These are phyloP conservation scores for Geodia barretti DNA, from an alignment of 37 sponge, comb jelly and placozoan genomes.

Conservation along the genomic window DNA sequence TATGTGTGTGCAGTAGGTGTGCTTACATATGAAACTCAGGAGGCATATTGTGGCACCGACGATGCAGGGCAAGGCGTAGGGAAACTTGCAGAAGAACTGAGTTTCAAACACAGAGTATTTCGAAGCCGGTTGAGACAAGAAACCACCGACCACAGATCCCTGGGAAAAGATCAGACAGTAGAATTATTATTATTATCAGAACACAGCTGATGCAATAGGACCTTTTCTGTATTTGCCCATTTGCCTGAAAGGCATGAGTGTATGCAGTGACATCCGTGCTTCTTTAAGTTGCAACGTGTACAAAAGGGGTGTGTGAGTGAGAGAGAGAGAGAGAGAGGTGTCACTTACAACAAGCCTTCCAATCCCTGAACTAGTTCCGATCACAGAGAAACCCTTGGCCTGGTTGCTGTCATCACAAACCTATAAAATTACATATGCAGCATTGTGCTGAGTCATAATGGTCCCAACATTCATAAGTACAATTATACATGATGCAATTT, in stretches of 20 bases:
- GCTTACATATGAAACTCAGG: constrained; percentile 52
- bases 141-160: constrained; percentile 83
- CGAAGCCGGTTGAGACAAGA: constrained; percentile 82
- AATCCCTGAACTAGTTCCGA: constrained; percentile 57
- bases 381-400: constrained; percentile 74
- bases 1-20: too few species aligned
- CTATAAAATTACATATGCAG: constrained; percentile 21
- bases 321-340: too few species aligned
- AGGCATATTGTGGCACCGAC: constrained; percentile 55
- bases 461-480: too few species aligned
- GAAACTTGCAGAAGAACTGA: constrained; percentile 81
- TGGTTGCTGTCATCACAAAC: constrained; percentile 91
- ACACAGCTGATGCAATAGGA: background rate
- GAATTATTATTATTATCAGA: background rate
- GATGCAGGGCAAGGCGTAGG: constrained; percentile 81
- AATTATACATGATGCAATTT: too few species aligned
- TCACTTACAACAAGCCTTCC: constrained; percentile 75
- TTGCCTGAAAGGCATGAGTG: background rate
- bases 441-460: background rate
- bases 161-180: constrained; percentile 13
- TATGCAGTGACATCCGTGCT: too few species aligned
- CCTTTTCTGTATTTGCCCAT: background rate
- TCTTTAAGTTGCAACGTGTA: too few species aligned
- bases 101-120: constrained; percentile 64
- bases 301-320: too few species aligned